Percentiles rank a stretch among this genome's conserved stretches.
phyloP scores from a whole-genome alignment of 2,113 vertebrate genomes.

The Chaetodon auriga region DNA sequence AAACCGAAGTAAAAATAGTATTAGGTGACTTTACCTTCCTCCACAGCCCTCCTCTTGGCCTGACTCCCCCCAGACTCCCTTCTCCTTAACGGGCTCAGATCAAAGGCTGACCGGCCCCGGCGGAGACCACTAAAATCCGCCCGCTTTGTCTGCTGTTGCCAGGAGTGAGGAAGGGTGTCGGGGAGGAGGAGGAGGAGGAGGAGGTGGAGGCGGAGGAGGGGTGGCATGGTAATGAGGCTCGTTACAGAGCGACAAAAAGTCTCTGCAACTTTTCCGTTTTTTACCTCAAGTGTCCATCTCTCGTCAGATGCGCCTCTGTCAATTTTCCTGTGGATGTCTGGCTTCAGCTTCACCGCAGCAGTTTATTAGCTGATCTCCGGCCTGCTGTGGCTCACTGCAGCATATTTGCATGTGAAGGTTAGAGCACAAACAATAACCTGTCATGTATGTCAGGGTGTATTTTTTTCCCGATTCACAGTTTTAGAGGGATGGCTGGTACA shows the following conservation, averaged over 20 bases:
- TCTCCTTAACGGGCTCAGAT: conserved; percentile 88
- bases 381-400: background rate
- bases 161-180: conserved; percentile 84
- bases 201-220: conserved; percentile 27
- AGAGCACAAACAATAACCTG: background rate
- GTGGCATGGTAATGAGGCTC: conserved; percentile 87
- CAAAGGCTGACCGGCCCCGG: conserved; percentile 84
- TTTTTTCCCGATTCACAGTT: background rate
- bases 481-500: too few species aligned
- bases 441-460: background rate
- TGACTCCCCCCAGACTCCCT: conserved; percentile 69
- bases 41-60: conserved; percentile 29
- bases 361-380: too few species aligned
- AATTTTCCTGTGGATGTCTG: background rate
- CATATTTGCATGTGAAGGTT: background rate
- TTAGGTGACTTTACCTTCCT: conserved; percentile 61
- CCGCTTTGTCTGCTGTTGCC: conserved; percentile 89
- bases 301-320: conserved; percentile 34
- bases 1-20: background rate
- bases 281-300: conserved; percentile 49
- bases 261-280: conserved; percentile 78
- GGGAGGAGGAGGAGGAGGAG: conserved; percentile 32
- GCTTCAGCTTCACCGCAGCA: background rate
- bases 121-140: conserved; percentile 82
- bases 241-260: conserved; percentile 81